Percentiles rank a stretch among this genome's conserved stretches.
phyloP scores from a whole-genome alignment of 1,140 invertebrate genomes.

The Vanessa tameamea region DNA sequence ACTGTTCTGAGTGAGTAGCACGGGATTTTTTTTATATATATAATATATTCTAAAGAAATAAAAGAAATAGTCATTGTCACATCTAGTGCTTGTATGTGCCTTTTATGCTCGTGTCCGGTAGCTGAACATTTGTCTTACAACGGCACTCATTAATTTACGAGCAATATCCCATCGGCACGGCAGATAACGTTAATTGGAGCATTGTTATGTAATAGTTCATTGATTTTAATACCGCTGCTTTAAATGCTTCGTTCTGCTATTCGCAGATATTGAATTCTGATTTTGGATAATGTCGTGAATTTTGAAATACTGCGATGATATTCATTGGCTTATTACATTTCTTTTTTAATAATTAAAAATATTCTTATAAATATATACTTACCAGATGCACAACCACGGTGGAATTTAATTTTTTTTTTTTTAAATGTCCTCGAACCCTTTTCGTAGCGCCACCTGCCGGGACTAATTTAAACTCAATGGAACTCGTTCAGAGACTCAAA shows the following conservation, averaged over 20 bases:
- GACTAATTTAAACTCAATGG: too few relatives aligned
- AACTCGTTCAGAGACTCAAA: too few relatives aligned
- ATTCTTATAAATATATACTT: not conserved
- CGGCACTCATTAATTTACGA: conserved; percentile 68
- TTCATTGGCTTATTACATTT: not conserved
- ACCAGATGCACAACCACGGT: too few relatives aligned
- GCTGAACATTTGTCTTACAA: conserved; percentile 69
- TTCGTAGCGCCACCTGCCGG: too few relatives aligned
- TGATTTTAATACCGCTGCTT: conserved; percentile 45
- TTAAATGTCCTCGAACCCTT: too few relatives aligned
- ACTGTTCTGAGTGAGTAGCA: not conserved
- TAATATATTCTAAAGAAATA: not conserved
- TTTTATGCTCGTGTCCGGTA: conserved; percentile 50
- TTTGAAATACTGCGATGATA: not conserved
- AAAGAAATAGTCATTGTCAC: conserved; percentile 4
- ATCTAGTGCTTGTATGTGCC: conserved; percentile 47
- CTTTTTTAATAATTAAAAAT: not conserved
- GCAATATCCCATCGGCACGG: conserved; percentile 62
- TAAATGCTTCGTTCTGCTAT: conserved; percentile 22
- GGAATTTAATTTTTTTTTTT: too few relatives aligned
- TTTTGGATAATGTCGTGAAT: not conserved
- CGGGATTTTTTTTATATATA: not conserved
- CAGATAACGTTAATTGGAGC: conserved; percentile 62
- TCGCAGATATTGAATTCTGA: conserved; percentile 20
- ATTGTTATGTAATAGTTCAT: conserved; percentile 61